Base-by-base conservation (phyloP, 2,888 invertebrate species). In the Heliconius ethilla region DNA sequence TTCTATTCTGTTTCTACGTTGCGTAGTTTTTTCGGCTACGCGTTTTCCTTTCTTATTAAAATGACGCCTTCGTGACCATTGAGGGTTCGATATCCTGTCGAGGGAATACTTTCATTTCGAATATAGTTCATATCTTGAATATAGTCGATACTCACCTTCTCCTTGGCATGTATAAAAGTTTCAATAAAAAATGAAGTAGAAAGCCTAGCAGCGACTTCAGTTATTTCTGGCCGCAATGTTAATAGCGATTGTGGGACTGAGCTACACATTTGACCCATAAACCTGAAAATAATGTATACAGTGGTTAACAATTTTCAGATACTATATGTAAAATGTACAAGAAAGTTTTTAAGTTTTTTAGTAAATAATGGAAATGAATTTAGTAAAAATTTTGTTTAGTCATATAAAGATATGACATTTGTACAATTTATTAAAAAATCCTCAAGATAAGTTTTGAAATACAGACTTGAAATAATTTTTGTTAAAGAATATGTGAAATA, bases 211-310 rank as follows among this genome's bases (percentile, higher is more conserved):
- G 98, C 97, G 85, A 97, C 96, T 86, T 98, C 97, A 0, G 97
- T 97, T 67, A 98, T 96, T 85, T 98, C 97, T 0, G 97, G 96
- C 83, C 96, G 95, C 59, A 97, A 95, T 27, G 97, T 97, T 78
- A 97, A 93, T 80, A 99, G 93, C 0, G 98, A 98, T 89, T 98
- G 98, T 7, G 99, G 98, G 87, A 99, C 97, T 84, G 98, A 97
- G 70, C 98, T 97, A 91, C 99, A 99, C 90, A 99, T 97, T 92
- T 99, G 98, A 96, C 98, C 98, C 98, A 99, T 98, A 87, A 99
- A 99, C 87, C 98, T 98, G 87, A 15, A 90, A 29, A 25, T 10
- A 62, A 33, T 33, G 1, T 33, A 33, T 22, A 10, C 22, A 3
- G 55, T 59, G n/a, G 11, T 33, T 22, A 66, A 18, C 18, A 22